Conservation (phyloP, 2,888 invertebrate species). For the Hydroisotoma schaefferi region DNA sequence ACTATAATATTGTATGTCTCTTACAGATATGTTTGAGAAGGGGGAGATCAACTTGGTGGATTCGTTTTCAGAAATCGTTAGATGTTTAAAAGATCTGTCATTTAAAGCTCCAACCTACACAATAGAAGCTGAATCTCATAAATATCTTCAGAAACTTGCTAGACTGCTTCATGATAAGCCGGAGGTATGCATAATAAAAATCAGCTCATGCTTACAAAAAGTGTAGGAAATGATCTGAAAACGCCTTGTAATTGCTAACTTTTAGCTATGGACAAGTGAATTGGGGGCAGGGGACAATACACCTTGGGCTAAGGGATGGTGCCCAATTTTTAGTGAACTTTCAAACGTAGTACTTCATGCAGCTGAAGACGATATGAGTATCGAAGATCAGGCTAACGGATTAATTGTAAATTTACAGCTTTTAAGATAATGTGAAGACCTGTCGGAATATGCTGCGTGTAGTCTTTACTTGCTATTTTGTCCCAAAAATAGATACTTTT, state of each 20-base stretch:
- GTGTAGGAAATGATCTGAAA: too few relatives aligned
- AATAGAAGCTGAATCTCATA: slow-evolving; percentile 30
- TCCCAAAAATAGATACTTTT: slow-evolving; percentile 14
- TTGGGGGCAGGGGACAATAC: slow-evolving; percentile 12
- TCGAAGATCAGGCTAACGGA: slow-evolving; percentile 31
- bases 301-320: slow-evolving; percentile 39
- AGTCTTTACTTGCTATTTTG: slow-evolving; percentile 7
- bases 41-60: slow-evolving; percentile 26
- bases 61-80: slow-evolving; percentile 25
- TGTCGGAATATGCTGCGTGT: too few relatives aligned
- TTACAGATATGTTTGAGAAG: slow-evolving; percentile 31
- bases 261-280: neutral
- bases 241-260: too few relatives aligned
- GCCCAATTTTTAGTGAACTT: slow-evolving; percentile 32
- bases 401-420: slow-evolving; percentile 25
- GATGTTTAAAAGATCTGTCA: slow-evolving; percentile 31
- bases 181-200: slow-evolving; percentile 7
- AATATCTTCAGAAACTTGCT: slow-evolving; percentile 17
- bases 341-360: slow-evolving; percentile 20
- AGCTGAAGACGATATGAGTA: neutral
- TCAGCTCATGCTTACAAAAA: slow-evolving; percentile 3
- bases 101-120: slow-evolving; percentile 32
- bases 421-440: neutral
- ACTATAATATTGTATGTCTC: neutral
- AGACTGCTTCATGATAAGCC: slow-evolving; percentile 12